phyloP scores from a whole-genome alignment of 2,113 vertebrate genomes.

The Aythya baeri region DNA sequence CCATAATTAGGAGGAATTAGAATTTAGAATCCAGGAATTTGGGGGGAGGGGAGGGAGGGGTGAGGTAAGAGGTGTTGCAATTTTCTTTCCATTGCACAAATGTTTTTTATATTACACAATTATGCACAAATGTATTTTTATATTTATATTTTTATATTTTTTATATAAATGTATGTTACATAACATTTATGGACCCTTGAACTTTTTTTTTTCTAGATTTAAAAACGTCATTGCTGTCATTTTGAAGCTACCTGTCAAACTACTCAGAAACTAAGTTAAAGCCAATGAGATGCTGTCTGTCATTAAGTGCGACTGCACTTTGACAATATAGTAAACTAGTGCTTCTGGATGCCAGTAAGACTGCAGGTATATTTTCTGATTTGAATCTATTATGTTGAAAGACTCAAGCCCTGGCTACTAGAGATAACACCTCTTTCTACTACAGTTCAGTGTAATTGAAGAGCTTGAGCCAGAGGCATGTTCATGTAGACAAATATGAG shows the following conservation, averaged over 20 bases:
- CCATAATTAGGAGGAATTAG: background rate
- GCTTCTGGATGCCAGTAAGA: background rate
- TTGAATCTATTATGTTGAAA: background rate
- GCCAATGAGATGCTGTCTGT: background rate
- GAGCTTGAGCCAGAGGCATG: background rate
- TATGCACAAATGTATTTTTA: too few species aligned
- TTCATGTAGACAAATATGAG: rapidly evolving
- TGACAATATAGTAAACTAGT: background rate
- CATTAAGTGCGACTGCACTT: background rate
- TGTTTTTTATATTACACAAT: too few species aligned
- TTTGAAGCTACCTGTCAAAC: background rate
- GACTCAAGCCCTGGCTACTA: background rate
- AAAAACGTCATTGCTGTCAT: rapidly evolving
- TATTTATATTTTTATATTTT: too few species aligned
- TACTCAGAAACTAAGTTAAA: background rate
- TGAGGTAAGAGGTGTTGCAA: too few species aligned
- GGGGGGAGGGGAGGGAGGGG: background rate
- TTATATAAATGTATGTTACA: too few species aligned
- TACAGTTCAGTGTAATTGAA: background rate
- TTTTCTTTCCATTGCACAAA: background rate
- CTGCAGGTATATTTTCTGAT: background rate
- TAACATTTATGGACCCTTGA: background rate
- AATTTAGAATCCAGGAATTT: background rate
- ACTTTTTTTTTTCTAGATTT: background rate
- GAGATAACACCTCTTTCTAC: background rate